Evolutionary conservation across 1,140 invertebrate species (phyloP), one percentile per base, ranked within the genome.

Genomic region (Tetranychus cinnabarinus): DNA sequence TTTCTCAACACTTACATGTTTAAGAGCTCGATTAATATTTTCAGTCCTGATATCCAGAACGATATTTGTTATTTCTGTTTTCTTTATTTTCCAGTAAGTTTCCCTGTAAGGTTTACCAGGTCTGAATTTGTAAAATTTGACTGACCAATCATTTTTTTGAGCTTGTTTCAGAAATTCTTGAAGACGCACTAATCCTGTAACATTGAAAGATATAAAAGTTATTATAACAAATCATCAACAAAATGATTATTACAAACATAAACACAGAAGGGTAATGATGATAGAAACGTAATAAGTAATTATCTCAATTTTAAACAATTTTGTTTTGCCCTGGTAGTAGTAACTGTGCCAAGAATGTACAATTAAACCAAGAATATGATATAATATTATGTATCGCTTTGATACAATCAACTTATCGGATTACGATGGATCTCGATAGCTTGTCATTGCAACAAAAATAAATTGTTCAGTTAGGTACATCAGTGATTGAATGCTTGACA

Each of bases 81-180:
- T 63, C 46, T 67, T 68, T 5, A 68, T 57, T 45, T 67, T 46
- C 67, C 67, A 68, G 36, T 69, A 67, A 0, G 66, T 62, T 23
- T 67, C 66, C 59, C 67, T 47, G 54, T 66, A 68, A 4, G 67
- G 65, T 59, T 58, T 33, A 12, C 61, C 61, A 3, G 65, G 62
- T 47, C 61, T 55, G 34, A 68, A 68, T 42, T 65, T 64, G 58
- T 68, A 67, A 13, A 68, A 61, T 50, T 65, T 23, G 4, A 68
- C 61, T 48, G 61, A 54, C 67, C 67, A 68, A 39, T 61, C 50
- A 13, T 65, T 57, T 6, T 42, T 35, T 54, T 66, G 48, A 5
- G 67, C 67, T 60, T 67, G 66, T 59, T 69, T 68, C 31, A 69
- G 61, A 50, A 69, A 69, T 48, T 69, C 67, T 57, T 69, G 67